A percentile compares a stretch with the other conserved stretches of the same genome.
These are phyloP conservation scores for Tympanoctomys barrerae DNA, from an alignment of 2,797 vertebrate species.

Conservation along the genomic window DNA sequence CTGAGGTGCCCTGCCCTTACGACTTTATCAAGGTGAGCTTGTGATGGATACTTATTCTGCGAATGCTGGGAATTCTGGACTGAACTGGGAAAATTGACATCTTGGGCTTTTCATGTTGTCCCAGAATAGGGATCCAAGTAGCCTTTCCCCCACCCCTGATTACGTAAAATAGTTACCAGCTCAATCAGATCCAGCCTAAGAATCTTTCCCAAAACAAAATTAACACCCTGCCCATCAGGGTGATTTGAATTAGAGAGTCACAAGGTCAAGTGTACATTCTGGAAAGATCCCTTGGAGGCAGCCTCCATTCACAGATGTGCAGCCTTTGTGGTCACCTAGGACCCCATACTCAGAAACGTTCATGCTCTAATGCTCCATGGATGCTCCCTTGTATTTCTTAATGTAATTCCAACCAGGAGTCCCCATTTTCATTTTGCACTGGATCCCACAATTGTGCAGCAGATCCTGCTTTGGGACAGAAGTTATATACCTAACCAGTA, in stretches of 20 bases:
- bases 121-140: neutral
- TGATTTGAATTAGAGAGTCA: neutral
- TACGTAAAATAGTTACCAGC: conserved; percentile 42
- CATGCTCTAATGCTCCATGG: neutral
- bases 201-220: neutral
- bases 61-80: neutral
- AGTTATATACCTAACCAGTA: neutral
- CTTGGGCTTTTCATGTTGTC: neutral
- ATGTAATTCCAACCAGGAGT: neutral
- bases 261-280: neutral
- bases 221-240: neutral
- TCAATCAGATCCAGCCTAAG: neutral
- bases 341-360: neutral
- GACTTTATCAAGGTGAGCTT: conserved; percentile 94
- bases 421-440: neutral
- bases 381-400: neutral
- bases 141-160: neutral
- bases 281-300: too few species aligned
- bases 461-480: neutral
- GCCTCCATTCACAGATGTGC: neutral
- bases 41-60: neutral
- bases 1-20: conserved; percentile 95
- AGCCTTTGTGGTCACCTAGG: too few species aligned
- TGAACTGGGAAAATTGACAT: neutral
- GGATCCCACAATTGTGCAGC: neutral